phyloP scores from a whole-genome alignment of 2,113 vertebrate species.

The Phyllostomus hastatus region DNA sequence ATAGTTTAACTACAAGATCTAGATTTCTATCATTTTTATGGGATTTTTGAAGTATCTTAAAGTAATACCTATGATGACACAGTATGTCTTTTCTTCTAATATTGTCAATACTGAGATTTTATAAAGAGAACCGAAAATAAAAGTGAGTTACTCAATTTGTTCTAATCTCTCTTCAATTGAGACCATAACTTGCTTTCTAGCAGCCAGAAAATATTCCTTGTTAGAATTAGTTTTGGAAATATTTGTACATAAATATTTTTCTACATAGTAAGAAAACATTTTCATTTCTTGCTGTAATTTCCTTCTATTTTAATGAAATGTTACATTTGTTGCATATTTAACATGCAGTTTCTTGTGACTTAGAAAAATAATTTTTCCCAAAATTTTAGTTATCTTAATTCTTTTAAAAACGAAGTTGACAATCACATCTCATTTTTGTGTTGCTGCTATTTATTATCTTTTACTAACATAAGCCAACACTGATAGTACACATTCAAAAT shows the following conservation, averaged over 20 bases:
- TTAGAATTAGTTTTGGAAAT: neutral
- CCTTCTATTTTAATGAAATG: neutral
- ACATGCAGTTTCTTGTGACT: neutral
- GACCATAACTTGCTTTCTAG: neutral
- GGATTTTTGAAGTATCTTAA: neutral
- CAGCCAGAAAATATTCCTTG: neutral
- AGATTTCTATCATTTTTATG: neutral
- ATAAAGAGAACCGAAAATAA: neutral
- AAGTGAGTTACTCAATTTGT: neutral
- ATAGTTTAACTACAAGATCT: neutral
- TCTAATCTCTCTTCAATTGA: neutral
- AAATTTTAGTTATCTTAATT: neutral
- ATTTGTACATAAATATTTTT: neutral
- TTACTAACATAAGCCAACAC: neutral
- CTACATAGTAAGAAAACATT: neutral
- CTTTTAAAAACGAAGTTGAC: constrained; percentile 3
- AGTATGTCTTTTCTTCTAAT: neutral
- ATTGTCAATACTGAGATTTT: neutral
- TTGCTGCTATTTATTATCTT: neutral
- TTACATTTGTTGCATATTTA: neutral
- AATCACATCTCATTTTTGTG: neutral
- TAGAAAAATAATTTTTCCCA: neutral
- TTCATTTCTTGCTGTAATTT: neutral
- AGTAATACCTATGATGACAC: neutral
- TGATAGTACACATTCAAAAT: neutral